A percentile compares a stretch with the other conserved stretches of the same genome.
Evolutionary conservation across 2,797 vertebrate genomes (phyloP).

Genomic region (Coregonus sp.): DNA sequence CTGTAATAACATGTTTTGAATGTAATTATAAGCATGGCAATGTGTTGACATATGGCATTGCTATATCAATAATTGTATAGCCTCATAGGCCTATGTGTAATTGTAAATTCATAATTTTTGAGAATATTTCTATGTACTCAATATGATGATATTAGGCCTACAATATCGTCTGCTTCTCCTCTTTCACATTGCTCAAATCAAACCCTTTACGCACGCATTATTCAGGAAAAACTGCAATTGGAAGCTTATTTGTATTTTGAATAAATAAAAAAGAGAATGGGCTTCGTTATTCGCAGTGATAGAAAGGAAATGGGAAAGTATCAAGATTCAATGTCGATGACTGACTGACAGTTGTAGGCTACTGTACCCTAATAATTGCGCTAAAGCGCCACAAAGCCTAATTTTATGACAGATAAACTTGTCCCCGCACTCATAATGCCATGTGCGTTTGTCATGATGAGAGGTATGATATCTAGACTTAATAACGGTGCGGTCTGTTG

Average conservation of each 20-base stretch:
- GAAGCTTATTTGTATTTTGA: no score
- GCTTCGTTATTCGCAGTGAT: background rate
- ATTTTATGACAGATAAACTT: conserved; percentile 21
- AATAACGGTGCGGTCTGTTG: conserved; percentile 87
- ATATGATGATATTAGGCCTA: background rate
- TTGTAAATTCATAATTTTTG: background rate
- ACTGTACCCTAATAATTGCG: background rate
- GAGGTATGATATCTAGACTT: conserved; percentile 63
- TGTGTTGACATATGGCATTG: background rate
- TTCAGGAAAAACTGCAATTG: no score
- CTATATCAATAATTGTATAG: no score
- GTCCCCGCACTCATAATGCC: conserved; percentile 61
- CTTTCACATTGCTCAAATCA: no score
- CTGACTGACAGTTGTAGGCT: background rate
- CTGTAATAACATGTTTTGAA: background rate
- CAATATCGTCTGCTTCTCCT: background rate
- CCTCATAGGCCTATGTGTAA: no score
- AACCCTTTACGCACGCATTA: no score
- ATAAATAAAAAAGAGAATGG: background rate
- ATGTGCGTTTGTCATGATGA: conserved; percentile 75
- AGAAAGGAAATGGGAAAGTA: background rate
- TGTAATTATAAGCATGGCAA: background rate
- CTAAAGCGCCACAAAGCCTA: background rate
- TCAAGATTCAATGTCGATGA: background rate
- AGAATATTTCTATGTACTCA: no score